Evolutionary conservation across 2,888 invertebrate genomes (phyloP).

Genomic region (Hyposoter didymator): DNA sequence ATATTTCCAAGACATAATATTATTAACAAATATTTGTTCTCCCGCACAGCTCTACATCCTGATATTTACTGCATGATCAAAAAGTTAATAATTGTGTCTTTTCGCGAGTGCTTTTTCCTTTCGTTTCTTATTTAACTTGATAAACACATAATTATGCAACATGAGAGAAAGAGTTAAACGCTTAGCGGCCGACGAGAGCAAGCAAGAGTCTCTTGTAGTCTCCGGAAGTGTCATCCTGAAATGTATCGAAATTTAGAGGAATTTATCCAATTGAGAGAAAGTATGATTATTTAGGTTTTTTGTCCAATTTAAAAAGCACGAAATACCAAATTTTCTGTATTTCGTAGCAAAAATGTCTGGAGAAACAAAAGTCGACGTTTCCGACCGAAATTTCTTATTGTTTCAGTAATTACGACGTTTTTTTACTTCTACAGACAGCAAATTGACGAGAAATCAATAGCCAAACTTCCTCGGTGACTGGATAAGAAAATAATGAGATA

Average conservation of each 20-base stretch:
- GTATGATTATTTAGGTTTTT: background rate
- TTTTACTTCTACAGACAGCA: background rate
- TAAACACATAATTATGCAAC: constrained; percentile 57
- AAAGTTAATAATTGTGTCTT: constrained; percentile 61
- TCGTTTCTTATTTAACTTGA: constrained; percentile 29
- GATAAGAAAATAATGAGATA: constrained; percentile 71
- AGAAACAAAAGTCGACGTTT: background rate
- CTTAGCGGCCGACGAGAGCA: constrained; percentile 86
- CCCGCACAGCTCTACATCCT: constrained; percentile 36
- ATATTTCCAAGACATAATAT: constrained; percentile 46
- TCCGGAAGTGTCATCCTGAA: constrained; percentile 94
- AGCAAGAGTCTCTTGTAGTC: constrained; percentile 95
- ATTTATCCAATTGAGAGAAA: constrained; percentile 37
- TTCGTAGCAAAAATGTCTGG: background rate
- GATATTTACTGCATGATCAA: constrained; percentile 54
- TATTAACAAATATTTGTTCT: constrained; percentile 37
- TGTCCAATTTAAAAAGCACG: background rate
- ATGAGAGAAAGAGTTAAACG: constrained; percentile 67
- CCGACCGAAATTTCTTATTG: background rate
- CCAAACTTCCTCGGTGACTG: background rate
- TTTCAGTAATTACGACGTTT: background rate
- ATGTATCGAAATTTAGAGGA: constrained; percentile 76
- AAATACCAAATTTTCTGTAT: background rate
- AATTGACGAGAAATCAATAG: background rate
- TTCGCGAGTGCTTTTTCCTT: constrained; percentile 50